Evolutionary conservation across 2,888 invertebrate species (phyloP), one percentile per base, ranked within the genome.

Genomic region (Charanyca ferruginea): DNA sequence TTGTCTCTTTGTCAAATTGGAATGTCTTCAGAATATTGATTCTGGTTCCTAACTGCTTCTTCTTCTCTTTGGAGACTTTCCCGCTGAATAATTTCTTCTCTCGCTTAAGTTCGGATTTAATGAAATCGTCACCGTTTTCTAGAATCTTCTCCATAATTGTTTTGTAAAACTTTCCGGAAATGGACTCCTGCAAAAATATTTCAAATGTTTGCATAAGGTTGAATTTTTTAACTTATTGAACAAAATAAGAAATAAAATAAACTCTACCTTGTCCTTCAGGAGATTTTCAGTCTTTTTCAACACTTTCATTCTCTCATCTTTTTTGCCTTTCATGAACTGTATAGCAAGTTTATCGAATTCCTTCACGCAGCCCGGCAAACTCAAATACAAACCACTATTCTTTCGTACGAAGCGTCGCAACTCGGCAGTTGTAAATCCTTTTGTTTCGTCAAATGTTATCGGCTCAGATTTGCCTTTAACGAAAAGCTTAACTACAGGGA

Each of bases 21-120:
- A 99, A 99, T 32, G 98, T 97, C 84, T 98, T 97, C 51, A 99
- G 93, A 89, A 99, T 98, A 88, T 99, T 99, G 22, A 98, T 91
- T 87, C 97, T 96, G 22, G 96, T 96, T 64, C 96, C 96, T 78
- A 99, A 94, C 89, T 98, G 97, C 70, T 96, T 96, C 87, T 98
- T 98, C 92, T 99, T 99, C 73, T 97, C 97, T 45, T 97, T 96
- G 7, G 98, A 97, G 32, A 99, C 91, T 95, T 99, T 99, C 13
- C 97, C 97, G 71, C 96, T 97, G 32, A 97, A 93, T 55, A 99
- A 92, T 79, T 98, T 98, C 72, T 97, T 97, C 16, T 99, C 95
- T 79, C 99, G 96, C 38, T 96, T 96, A 44, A 96, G 96, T 95
- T 99, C 99, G 23, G 96, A 96, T 57, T 96, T 94, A 16, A 99